Percentiles rank a stretch among this genome's conserved stretches.
phyloP scores from a whole-genome alignment of 2,113 vertebrate genomes.

The Dasyornis broadbenti region DNA sequence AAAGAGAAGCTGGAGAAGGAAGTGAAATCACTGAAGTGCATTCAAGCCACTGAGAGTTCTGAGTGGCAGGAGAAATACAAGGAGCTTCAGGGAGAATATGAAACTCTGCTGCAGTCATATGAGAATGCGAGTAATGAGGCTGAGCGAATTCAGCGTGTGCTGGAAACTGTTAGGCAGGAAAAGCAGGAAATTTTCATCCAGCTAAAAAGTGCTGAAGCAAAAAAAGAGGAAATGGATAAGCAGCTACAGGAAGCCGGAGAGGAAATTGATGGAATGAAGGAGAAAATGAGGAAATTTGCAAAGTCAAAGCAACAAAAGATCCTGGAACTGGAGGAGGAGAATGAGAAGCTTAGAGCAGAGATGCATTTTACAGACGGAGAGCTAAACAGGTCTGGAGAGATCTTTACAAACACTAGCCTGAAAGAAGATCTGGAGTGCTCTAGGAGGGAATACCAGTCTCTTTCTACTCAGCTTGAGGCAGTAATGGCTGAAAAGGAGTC shows the following conservation, averaged over 20 bases:
- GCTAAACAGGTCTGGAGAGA: slow-evolving; percentile 2
- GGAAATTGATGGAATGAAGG: slow-evolving; percentile 86
- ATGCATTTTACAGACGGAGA: neutral
- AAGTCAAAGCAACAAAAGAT: slow-evolving; percentile 97
- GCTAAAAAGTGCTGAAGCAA: slow-evolving; percentile 73
- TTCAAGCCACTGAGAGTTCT: slow-evolving; percentile 62
- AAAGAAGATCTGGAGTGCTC: slow-evolving; percentile 63
- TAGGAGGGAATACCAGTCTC: slow-evolving; percentile 30
- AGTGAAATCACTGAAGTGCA: slow-evolving; percentile 69
- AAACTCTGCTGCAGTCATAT: slow-evolving; percentile 90
- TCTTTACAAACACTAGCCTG: slow-evolving; percentile 15
- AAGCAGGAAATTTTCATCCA: slow-evolving; percentile 83
- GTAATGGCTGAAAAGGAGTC: slow-evolving; percentile 62
- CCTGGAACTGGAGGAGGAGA: slow-evolving; percentile 91
- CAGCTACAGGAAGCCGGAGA: slow-evolving; percentile 80
- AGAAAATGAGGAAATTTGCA: slow-evolving; percentile 96
- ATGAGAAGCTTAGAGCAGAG: slow-evolving; percentile 80
- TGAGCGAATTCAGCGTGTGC: slow-evolving; percentile 82
- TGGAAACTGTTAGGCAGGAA: slow-evolving; percentile 86
- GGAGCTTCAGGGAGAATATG: slow-evolving; percentile 90
- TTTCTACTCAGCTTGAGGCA: slow-evolving; percentile 55
- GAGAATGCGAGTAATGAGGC: slow-evolving; percentile 92
- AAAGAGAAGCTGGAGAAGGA: slow-evolving; percentile 80
- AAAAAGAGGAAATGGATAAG: slow-evolving; percentile 77
- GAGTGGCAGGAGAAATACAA: slow-evolving; percentile 83